Base-by-base conservation (phyloP, 2,113 vertebrate species). In the Corvus moneduloides region DNA sequence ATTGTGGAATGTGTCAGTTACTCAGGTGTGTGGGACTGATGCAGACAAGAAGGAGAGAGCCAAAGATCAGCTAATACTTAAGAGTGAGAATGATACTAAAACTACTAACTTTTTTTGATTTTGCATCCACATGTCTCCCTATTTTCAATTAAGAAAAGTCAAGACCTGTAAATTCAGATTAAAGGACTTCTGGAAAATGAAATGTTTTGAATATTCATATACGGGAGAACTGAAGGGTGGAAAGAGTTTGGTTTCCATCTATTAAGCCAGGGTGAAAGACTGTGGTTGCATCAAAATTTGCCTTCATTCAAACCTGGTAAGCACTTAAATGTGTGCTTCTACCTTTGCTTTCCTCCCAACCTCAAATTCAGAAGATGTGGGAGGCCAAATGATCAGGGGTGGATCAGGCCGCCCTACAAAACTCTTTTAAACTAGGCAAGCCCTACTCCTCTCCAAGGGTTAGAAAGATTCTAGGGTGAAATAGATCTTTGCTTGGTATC, bases 1-100 rank as follows among this genome's bases (percentile, higher is more conserved):
- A 92, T 89, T 95, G 72, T 92, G 80, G 64, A 93, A 94, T 71
- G 68, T 96, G 89, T 94, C 46, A 67, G 55, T 89, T 69, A 54
- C 59, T 93, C 89, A 96, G 87, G 93, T 95, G 55, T 91, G 26
- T 55, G n/a, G 13, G 19, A 26, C 32, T 66, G 49, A 66, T 1
- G 2, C 5, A 52, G 62, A 49, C 22, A 58, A 85, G n/a, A 16
- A 62, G 7, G 8, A 80, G 49, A 93, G 54, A 43, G 49, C 2
- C 48, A 89, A 61, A 61, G 54, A 46, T 37, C 62, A 69, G 18
- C 43, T 86, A 80, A 62, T 49, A 59, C 9, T 43, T 64, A 37
- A 26, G 26, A 74, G 17, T 23, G 16, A n/a, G 23, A 64, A 73
- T 41, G 23, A 56, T 48, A 26, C 6, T 80, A 26, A n/a, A 88